Conservation (phyloP, 2,888 invertebrate genomes). For the Dorcus hopei region DNA sequence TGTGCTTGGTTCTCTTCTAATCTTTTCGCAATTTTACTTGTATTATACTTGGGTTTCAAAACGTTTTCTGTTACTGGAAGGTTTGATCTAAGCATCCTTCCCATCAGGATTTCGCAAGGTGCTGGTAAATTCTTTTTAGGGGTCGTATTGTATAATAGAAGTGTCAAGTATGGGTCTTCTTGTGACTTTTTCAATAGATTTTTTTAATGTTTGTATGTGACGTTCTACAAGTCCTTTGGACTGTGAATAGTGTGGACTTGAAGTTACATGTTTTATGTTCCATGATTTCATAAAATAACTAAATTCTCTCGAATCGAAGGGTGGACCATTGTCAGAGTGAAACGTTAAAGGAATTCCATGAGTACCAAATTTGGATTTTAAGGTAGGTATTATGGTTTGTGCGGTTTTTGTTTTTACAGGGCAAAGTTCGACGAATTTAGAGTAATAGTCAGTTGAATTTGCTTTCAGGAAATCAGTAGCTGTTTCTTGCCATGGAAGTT, state of each 20-base stretch:
- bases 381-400: too few relatives aligned
- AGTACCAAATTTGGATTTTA: too few relatives aligned
- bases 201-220: constrained; percentile 23
- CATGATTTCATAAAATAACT: too few relatives aligned
- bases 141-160: constrained; percentile 24
- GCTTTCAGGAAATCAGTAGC: too few relatives aligned
- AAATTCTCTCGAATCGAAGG: too few relatives aligned
- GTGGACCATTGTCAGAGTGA: too few relatives aligned
- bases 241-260: too few relatives aligned
- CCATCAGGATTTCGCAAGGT: constrained; percentile 28
- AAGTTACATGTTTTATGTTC: too few relatives aligned
- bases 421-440: constrained; percentile 19
- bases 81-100: constrained; percentile 26
- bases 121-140: constrained; percentile 28
- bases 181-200: too few relatives aligned
- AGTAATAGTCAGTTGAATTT: constrained; percentile 14
- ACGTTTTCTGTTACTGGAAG: constrained; percentile 15
- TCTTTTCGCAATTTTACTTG: too few relatives aligned
- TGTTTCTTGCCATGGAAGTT: constrained; percentile 22
- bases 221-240: constrained; percentile 28
- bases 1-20: too few relatives aligned
- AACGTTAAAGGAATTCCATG: too few relatives aligned
- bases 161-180: constrained; percentile 27
- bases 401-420: constrained; percentile 22
- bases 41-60: constrained; percentile 3